Evolutionary conservation across 2,888 invertebrate genomes (phyloP).

Genomic region (Amphipyra tragopoginis): DNA sequence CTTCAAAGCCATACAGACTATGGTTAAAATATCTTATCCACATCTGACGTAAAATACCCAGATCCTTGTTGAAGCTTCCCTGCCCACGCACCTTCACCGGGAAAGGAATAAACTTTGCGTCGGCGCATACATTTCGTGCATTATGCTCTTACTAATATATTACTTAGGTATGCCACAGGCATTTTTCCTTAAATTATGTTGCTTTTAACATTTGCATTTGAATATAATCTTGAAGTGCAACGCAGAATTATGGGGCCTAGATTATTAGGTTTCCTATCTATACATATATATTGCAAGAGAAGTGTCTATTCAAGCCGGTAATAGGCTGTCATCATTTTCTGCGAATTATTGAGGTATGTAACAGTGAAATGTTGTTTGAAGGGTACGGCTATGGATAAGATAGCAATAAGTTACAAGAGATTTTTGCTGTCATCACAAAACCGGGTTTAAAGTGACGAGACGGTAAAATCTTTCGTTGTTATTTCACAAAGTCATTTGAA

Average conservation of each 20-base stretch:
- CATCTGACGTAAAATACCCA: constrained; percentile 34
- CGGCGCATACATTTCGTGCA: constrained; percentile 74
- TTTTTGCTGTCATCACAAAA: constrained; percentile 13
- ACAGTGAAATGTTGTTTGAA: constrained; percentile 23
- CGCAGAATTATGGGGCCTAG: constrained; percentile 51
- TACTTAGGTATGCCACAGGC: constrained; percentile 57
- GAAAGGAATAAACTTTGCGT: constrained; percentile 74
- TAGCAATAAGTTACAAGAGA: constrained; percentile 19
- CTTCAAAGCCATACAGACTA: constrained; percentile 7
- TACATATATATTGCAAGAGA: constrained; percentile 43
- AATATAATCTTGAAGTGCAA: constrained; percentile 55
- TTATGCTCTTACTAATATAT: constrained; percentile 70
- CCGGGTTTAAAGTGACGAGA: constrained; percentile 2
- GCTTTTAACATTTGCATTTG: constrained; percentile 61
- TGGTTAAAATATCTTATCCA: constrained; percentile 53
- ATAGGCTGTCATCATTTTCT: constrained; percentile 47
- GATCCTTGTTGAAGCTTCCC: constrained; percentile 61
- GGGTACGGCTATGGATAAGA: constrained; percentile 11
- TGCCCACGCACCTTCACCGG: constrained; percentile 77
- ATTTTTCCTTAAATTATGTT: constrained; percentile 64
- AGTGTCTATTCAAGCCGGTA: constrained; percentile 28
- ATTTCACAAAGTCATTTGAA: constrained; percentile 1
- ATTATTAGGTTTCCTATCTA: constrained; percentile 47
- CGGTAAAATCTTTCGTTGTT: not conserved
- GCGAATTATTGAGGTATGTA: constrained; percentile 39